These are phyloP conservation scores for Stichopus chloronotus DNA, from an alignment of 35 echinoderm and acorn worm species.

Conservation along the genomic window DNA sequence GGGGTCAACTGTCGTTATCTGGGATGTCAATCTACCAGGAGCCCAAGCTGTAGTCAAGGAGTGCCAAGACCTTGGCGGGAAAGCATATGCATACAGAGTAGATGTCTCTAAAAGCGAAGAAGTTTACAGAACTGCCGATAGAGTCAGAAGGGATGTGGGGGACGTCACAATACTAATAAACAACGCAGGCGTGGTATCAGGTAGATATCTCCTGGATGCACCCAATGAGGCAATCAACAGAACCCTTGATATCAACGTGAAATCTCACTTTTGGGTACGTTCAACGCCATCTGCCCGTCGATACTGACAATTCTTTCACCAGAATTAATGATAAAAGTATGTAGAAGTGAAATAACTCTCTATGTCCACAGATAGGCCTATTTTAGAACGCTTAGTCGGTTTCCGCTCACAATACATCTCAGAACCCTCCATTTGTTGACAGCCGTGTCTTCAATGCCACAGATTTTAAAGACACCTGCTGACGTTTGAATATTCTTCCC, in stretches of 20 bases:
- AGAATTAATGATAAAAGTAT: too few relatives aligned
- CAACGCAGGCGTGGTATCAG: constrained; percentile 91
- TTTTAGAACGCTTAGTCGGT: too few relatives aligned
- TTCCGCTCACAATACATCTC: too few relatives aligned
- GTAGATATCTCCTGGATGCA: constrained; percentile 62
- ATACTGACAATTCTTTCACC: too few relatives aligned
- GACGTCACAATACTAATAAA: constrained; percentile 94
- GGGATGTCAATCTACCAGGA: constrained; percentile 72
- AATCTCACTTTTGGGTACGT: constrained; percentile 76
- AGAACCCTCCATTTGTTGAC: too few relatives aligned
- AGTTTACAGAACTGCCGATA: constrained; percentile 73
- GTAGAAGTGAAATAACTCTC: too few relatives aligned
- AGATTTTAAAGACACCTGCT: too few relatives aligned
- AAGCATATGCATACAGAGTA: constrained; percentile 69
- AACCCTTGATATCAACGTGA: constrained; percentile 71
- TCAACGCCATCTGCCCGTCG: too few relatives aligned
- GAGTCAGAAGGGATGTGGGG: constrained; percentile 83
- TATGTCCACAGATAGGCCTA: too few relatives aligned
- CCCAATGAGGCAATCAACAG: constrained; percentile 62
- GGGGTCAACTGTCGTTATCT: constrained; percentile 77
- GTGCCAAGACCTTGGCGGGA: constrained; percentile 65
- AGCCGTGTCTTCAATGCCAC: too few relatives aligned
- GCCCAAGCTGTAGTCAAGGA: constrained; percentile 61
- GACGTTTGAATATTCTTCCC: too few relatives aligned
- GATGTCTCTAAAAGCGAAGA: constrained; percentile 76